Evolutionary conservation across 2,113 vertebrate species (phyloP).

Genomic region (Ciconia boyciana): DNA sequence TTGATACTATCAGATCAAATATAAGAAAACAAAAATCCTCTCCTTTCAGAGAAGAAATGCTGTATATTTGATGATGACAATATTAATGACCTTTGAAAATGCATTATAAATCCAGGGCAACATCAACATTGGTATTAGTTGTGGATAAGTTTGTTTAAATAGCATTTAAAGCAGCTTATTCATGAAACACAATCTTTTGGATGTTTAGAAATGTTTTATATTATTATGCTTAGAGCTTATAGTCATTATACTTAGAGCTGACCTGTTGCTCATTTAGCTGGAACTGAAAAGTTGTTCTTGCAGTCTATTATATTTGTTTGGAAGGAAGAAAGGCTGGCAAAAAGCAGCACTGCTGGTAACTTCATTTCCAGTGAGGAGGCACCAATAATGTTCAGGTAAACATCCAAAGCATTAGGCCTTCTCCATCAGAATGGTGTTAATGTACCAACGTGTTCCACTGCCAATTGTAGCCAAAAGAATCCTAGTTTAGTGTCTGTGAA

Average conservation of each 20-base stretch:
- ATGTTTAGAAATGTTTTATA: slow-evolving; percentile 30
- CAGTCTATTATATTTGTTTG: not conserved
- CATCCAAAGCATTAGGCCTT: not conserved
- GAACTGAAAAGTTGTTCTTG: not conserved
- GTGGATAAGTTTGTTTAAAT: slow-evolving; percentile 24
- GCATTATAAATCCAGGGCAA: not conserved
- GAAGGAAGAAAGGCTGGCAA: not conserved
- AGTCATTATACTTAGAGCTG: slow-evolving; percentile 1
- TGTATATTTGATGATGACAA: not conserved
- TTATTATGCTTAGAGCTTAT: slow-evolving; percentile 17
- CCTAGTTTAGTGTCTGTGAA: not conserved
- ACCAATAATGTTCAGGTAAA: not conserved
- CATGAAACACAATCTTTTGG: slow-evolving; percentile 12
- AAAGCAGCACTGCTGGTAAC: not conserved
- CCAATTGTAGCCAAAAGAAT: not conserved
- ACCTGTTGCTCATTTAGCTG: not conserved
- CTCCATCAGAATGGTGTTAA: not conserved
- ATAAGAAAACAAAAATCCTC: not conserved
- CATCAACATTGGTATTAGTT: not conserved
- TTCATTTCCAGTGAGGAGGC: not conserved
- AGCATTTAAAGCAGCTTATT: slow-evolving; percentile 37
- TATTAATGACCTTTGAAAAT: slow-evolving; percentile 31
- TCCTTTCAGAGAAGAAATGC: not conserved
- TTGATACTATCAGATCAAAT: not conserved
- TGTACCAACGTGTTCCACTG: not conserved